Evolutionary conservation across 2,888 invertebrate genomes (phyloP).

Genomic region (Nomada goodeniana): DNA sequence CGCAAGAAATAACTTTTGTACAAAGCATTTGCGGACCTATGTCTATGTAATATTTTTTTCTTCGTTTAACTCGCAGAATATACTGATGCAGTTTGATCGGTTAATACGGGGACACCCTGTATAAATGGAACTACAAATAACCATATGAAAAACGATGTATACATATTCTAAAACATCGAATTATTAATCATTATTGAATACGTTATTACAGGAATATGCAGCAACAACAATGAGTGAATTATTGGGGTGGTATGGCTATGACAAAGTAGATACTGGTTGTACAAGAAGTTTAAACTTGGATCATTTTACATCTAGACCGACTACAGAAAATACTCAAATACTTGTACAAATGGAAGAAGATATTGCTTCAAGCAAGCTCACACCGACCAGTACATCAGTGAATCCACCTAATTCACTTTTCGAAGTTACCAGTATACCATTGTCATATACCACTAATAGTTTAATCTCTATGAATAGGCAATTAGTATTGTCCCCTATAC

Average conservation of each 20-base stretch:
- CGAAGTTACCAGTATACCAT: conserved; percentile 69
- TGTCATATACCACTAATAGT: conserved; percentile 26
- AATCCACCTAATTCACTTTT: conserved; percentile 28
- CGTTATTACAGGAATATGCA: conserved; percentile 92
- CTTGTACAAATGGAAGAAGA: conserved; percentile 55
- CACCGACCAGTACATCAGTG: conserved; percentile 65
- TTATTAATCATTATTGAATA: too few relatives aligned
- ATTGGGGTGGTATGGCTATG: conserved; percentile 96
- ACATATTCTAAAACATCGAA: background rate
- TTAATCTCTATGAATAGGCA: conserved; percentile 61
- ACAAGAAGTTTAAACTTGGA: conserved; percentile 85
- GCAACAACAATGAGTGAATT: conserved; percentile 97
- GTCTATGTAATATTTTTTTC: conserved; percentile 7
- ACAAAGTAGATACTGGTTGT: conserved; percentile 89
- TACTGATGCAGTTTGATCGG: conserved; percentile 4
- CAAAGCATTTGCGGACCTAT: background rate
- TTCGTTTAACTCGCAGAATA: background rate
- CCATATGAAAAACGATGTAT: background rate
- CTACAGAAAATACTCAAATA: conserved; percentile 66
- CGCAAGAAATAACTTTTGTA: background rate
- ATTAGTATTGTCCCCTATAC: conserved; percentile 68
- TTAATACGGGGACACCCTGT: background rate
- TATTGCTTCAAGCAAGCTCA: conserved; percentile 48
- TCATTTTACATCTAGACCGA: conserved; percentile 80
- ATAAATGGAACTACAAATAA: conserved; percentile 3